phyloP scores from a whole-genome alignment of 2,797 vertebrate genomes.

The Chromobotia macracanthus region DNA sequence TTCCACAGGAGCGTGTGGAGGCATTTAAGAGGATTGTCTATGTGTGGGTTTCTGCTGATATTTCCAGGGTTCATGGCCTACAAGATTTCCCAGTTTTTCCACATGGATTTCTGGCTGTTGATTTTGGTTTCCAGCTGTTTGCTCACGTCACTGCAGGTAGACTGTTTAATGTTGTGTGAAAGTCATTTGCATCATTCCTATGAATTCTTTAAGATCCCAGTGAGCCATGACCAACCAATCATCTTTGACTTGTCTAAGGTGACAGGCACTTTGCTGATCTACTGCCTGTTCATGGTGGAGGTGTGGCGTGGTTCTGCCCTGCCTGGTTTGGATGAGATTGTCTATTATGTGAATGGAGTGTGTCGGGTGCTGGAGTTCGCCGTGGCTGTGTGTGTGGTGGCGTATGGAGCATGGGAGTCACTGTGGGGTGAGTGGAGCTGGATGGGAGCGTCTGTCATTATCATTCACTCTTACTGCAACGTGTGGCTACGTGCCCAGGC shows the following conservation, averaged over 20 bases:
- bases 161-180: neutral
- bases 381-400: slow-evolving; percentile 87
- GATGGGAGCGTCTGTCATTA: slow-evolving; percentile 87
- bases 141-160: slow-evolving; percentile 88
- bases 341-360: slow-evolving; percentile 84
- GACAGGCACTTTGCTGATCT: slow-evolving; percentile 85
- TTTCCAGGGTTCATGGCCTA: slow-evolving; percentile 87
- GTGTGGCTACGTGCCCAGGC: slow-evolving; percentile 87
- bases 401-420: slow-evolving; percentile 86
- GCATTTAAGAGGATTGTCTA: slow-evolving; percentile 84
- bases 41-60: slow-evolving; percentile 85
- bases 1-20: slow-evolving; percentile 82
- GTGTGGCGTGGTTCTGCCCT: slow-evolving; percentile 76
- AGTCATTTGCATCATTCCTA: neutral
- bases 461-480: slow-evolving; percentile 90
- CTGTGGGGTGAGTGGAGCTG: slow-evolving; percentile 89
- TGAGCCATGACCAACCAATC: neutral
- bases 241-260: slow-evolving; percentile 70
- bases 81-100: slow-evolving; percentile 86
- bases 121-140: slow-evolving; percentile 89
- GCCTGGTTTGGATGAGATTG: slow-evolving; percentile 85
- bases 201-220: neutral
- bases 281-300: slow-evolving; percentile 85
- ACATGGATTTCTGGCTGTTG: slow-evolving; percentile 91
- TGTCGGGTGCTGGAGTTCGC: slow-evolving; percentile 87